These are phyloP conservation scores for Drosophila merina DNA, from an alignment of 2,888 invertebrate species.

Conservation along the genomic window DNA sequence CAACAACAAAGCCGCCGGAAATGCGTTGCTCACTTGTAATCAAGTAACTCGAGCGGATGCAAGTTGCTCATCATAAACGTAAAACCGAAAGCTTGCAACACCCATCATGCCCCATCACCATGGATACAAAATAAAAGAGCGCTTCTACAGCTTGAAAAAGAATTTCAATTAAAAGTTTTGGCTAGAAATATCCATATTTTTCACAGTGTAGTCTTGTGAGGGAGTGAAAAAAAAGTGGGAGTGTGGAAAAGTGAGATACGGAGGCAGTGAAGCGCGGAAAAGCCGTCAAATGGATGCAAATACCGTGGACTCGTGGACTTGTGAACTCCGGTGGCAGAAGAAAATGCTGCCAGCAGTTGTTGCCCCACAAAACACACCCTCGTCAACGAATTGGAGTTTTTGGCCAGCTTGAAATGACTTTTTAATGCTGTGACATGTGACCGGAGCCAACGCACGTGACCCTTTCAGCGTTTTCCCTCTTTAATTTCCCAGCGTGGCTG, in stretches of 20 bases:
- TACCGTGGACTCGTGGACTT: constrained; percentile 9
- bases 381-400: not conserved
- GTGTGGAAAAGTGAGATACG: constrained; percentile 14
- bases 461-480: constrained; percentile 11
- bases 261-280: constrained; percentile 43
- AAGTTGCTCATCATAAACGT: constrained; percentile 40
- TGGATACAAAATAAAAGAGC: not conserved
- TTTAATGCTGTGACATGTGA: constrained; percentile 39
- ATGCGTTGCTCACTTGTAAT: constrained; percentile 54
- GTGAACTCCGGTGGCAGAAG: constrained; percentile 4
- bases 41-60: constrained; percentile 38
- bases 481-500: constrained; percentile 8
- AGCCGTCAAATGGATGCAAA: constrained; percentile 44
- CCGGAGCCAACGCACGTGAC: constrained; percentile 21
- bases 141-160: not conserved
- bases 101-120: not conserved
- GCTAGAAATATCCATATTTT: not conserved
- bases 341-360: constrained; percentile 34
- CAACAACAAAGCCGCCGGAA: constrained; percentile 64
- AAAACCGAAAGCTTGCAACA: constrained; percentile 38
- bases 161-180: constrained; percentile 1
- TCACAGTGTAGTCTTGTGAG: constrained; percentile 8
- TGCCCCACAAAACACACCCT: constrained; percentile 5
- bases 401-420: constrained; percentile 29
- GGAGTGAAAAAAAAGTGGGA: not conserved